These are phyloP conservation scores for Halcyon malimbica DNA, from an alignment of 2,113 vertebrate genomes.

Conservation along the genomic window DNA sequence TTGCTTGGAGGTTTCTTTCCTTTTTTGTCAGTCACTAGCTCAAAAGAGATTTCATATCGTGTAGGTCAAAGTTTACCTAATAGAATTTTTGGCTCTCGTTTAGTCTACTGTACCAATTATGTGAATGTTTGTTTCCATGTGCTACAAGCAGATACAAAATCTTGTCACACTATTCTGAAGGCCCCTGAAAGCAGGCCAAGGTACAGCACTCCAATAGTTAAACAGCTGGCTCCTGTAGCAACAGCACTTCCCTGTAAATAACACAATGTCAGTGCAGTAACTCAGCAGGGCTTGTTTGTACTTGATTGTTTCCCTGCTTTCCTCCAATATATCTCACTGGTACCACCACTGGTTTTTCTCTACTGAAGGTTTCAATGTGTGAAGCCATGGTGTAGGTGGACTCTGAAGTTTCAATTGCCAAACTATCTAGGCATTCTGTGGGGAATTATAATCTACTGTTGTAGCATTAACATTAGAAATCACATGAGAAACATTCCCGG, in stretches of 20 bases:
- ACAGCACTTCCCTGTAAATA: slow-evolving; percentile 63
- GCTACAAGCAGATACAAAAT: neutral
- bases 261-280: slow-evolving; percentile 56
- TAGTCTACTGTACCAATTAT: slow-evolving; percentile 6
- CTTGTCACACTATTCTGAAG: neutral
- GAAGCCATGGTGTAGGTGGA: neutral
- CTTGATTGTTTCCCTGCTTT: neutral
- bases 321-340: neutral
- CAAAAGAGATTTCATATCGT: neutral
- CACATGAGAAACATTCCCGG: neutral
- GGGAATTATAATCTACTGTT: neutral
- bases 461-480: neutral
- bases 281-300: slow-evolving; percentile 19
- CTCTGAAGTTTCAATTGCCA: neutral
- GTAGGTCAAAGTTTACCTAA: slow-evolving; percentile 13
- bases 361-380: neutral
- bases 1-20: slow-evolving; percentile 10
- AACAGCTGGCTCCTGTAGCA: slow-evolving; percentile 65
- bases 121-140: neutral
- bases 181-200: slow-evolving; percentile 46
- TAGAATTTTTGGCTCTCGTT: slow-evolving; percentile 10
- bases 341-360: neutral
- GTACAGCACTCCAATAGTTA: slow-evolving; percentile 52
- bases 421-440: neutral
- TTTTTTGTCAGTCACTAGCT: slow-evolving; percentile 27